Conservation (phyloP, 2,113 vertebrate species). For the Aplodontia rufa region DNA sequence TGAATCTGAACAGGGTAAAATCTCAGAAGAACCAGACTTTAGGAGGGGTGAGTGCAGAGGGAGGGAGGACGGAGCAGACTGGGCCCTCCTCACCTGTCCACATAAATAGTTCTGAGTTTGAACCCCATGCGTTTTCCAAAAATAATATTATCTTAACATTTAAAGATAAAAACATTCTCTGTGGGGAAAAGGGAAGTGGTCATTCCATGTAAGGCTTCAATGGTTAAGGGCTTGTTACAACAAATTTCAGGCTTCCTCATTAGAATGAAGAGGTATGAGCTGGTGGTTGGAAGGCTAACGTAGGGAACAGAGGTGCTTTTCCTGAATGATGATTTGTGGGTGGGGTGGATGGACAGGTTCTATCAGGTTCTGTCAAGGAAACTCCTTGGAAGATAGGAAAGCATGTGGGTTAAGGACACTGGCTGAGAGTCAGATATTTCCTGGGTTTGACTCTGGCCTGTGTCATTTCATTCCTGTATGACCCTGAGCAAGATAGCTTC, state of each 20-base stretch:
- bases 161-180: conserved; percentile 50
- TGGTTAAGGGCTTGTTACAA: background rate
- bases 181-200: conserved; percentile 24
- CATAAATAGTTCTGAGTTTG: background rate
- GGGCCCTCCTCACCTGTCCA: background rate
- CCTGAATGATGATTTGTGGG: background rate
- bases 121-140: conserved; percentile 3
- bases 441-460: background rate
- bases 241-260: background rate
- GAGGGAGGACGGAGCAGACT: background rate
- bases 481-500: background rate
- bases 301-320: background rate
- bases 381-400: background rate
- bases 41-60: background rate
- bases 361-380: background rate
- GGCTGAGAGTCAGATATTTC: background rate
- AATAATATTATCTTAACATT: conserved; percentile 60
- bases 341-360: background rate
- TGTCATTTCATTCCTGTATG: background rate
- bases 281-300: background rate
- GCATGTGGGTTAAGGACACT: background rate
- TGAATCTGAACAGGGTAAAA: background rate
- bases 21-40: background rate
- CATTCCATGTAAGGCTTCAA: background rate
- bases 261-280: background rate